Evolutionary conservation across 2,113 vertebrate species (phyloP), one percentile per base, ranked within the genome.

Genomic region (Turdus rufiventris): DNA sequence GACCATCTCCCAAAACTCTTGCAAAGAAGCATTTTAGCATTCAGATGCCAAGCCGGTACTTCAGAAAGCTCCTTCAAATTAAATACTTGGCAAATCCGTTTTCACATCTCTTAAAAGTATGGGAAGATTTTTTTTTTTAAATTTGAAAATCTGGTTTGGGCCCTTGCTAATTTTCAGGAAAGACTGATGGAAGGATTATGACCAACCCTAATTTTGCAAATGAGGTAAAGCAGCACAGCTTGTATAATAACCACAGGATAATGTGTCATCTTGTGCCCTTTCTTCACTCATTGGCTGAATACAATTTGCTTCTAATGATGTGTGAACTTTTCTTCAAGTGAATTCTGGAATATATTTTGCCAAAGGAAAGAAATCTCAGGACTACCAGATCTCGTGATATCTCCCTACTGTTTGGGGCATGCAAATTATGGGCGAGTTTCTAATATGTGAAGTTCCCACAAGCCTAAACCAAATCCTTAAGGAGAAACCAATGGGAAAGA

Each of bases 181-280:
- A 90, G 88, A 75, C 61, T 93, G 79, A 88, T 89, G 90, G 82
- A 88, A 86, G 82, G 91, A 94, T 96, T 95, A 94, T 89, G 88
- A 90, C 93, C 93, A 88, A 67, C 88, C 90, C 45, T 96, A 86
- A 93, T 96, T 97, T 95, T 97, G 94, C 88, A 96, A 96, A 94
- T 96, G 90, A 95, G 23, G 88, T 92, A 96, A 83, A 68, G 75
- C 88, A 86, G 56, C 28, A 96, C 90, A 95, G 68, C 72, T 67
- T 36, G 45, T 71, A 65, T 78, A 94, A 93, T 48, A 90, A 94
- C 83, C 91, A 84, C 88, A 91, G 65, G 40, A 45, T 93, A 84
- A 86, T 94, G 79, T 80, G 94, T 95, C 85, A 94, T 93, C 92
- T 90, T 34, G 8, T 72, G 57, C 65, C 88, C 67, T 94, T 83